These are phyloP conservation scores for Panulirus ornatus DNA, from an alignment of 1,140 invertebrate genomes.

Conservation along the genomic window DNA sequence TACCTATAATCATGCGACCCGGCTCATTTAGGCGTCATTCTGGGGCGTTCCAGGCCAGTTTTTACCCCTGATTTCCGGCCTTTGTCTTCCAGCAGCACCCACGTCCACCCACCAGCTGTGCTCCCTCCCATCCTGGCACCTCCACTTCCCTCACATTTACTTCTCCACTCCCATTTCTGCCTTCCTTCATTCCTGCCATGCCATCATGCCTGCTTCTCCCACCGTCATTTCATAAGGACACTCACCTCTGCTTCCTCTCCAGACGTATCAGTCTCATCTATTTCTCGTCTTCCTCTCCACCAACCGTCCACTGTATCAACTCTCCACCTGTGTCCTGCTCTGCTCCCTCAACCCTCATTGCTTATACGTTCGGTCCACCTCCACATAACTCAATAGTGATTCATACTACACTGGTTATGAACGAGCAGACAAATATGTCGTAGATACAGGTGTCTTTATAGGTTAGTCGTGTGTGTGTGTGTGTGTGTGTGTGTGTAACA, in stretches of 20 bases:
- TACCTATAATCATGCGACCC: not conserved
- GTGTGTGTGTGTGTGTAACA: not conserved
- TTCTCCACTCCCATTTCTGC: not conserved
- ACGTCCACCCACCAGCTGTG: not conserved
- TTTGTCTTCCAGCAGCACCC: not conserved
- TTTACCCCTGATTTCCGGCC: slow-evolving; percentile 4
- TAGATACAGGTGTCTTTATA: not conserved
- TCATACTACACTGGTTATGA: too few relatives aligned
- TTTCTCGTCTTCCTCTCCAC: not conserved
- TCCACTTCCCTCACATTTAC: not conserved
- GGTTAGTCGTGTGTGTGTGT: slow-evolving; percentile 5
- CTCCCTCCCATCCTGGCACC: not conserved
- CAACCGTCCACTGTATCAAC: not conserved
- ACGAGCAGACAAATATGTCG: not conserved
- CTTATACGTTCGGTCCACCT: not conserved
- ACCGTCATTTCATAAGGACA: not conserved
- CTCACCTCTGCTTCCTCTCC: not conserved
- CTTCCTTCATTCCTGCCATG: not conserved
- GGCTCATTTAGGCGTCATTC: not conserved
- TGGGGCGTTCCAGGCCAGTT: not conserved
- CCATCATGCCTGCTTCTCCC: not conserved
- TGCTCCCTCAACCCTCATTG: not conserved
- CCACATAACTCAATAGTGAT: not conserved
- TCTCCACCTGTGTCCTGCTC: not conserved
- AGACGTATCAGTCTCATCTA: not conserved